A percentile compares a stretch with the other conserved stretches of the same genome.
phyloP scores from a whole-genome alignment of 2,888 invertebrate genomes.

The Sympetrum striolatum region DNA sequence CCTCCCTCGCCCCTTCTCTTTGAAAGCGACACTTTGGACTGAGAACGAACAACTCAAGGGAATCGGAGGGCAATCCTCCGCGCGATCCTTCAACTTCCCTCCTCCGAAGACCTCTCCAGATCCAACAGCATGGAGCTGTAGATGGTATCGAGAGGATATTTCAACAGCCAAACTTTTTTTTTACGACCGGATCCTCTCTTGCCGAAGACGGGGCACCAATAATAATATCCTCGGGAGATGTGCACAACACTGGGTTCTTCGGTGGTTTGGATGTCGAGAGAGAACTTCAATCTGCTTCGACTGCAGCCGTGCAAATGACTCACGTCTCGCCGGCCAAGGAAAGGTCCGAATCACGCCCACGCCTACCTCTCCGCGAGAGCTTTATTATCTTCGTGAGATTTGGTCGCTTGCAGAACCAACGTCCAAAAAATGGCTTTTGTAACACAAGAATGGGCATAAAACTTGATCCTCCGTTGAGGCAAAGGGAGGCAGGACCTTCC shows the following conservation, averaged over 20 bases:
- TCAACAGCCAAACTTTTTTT: too few species aligned
- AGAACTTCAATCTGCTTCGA: neutral
- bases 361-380: neutral
- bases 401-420: neutral
- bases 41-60: neutral
- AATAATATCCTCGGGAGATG: neutral
- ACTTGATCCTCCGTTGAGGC: too few species aligned
- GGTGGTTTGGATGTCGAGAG: neutral
- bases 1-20: neutral
- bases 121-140: too few species aligned
- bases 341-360: neutral
- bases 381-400: neutral
- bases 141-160: too few species aligned
- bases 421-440: too few species aligned
- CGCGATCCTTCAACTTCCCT: too few species aligned
- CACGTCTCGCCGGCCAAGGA: neutral
- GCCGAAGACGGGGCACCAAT: neutral
- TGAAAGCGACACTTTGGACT: neutral
- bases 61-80: neutral
- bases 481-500: too few species aligned
- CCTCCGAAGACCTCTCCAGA: too few species aligned
- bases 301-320: constrained; percentile 11
- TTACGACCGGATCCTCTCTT: neutral
- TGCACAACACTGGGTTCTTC: neutral
- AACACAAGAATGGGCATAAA: too few species aligned